Percentiles rank a stretch among this genome's conserved stretches.
Evolutionary conservation across 2,113 vertebrate genomes (phyloP).

Genomic region (Vireo altiloquus): DNA sequence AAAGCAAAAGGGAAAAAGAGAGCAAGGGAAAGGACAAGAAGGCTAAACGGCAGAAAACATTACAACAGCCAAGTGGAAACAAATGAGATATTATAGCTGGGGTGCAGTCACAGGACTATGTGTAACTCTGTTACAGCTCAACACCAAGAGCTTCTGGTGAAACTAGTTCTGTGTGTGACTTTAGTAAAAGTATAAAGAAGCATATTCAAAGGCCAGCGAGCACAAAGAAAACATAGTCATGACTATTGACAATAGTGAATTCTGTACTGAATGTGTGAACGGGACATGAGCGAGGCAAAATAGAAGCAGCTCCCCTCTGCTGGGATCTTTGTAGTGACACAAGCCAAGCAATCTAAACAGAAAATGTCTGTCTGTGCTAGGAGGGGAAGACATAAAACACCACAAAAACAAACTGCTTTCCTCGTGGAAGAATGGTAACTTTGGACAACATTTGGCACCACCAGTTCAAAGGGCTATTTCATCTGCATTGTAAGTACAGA

Average conservation of each 20-base stretch:
- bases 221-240: conserved; percentile 29
- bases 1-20: background rate
- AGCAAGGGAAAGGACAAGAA: background rate
- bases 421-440: background rate
- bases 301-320: background rate
- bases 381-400: background rate
- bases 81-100: conserved; percentile 10
- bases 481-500: conserved; percentile 36
- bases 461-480: conserved; percentile 57
- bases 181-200: conserved; percentile 22
- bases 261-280: background rate
- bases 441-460: background rate
- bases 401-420: background rate
- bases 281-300: background rate
- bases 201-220: conserved; percentile 5
- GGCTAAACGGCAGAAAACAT: background rate
- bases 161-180: conserved; percentile 16
- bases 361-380: conserved; percentile 33
- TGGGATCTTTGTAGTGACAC: background rate
- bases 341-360: background rate
- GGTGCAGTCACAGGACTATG: conserved; percentile 37
- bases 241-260: background rate
- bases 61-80: background rate
- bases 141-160: conserved; percentile 22
- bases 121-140: conserved; percentile 2